Evolutionary conservation across 30 jellyfish, hydroid and myxozoan species (phyloP).

Genomic region (Hydractinia echinata): DNA sequence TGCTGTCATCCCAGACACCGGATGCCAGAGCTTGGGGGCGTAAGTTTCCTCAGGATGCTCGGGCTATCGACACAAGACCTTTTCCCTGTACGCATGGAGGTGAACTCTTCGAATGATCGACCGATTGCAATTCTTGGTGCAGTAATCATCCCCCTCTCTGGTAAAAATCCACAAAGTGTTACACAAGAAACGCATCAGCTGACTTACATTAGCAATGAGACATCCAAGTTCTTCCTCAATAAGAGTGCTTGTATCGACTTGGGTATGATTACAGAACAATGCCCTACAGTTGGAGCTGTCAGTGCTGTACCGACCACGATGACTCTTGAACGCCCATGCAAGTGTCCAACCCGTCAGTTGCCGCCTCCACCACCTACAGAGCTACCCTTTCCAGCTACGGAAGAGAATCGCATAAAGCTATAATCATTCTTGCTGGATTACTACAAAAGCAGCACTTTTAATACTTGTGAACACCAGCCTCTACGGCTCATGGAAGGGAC

Average conservation of each 20-base stretch:
- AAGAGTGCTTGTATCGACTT: background rate
- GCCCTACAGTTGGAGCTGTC: background rate
- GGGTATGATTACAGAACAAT: background rate
- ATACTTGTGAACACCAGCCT: constrained; percentile 32
- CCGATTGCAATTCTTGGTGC: background rate
- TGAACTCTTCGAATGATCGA: background rate
- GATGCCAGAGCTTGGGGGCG: constrained; percentile 22
- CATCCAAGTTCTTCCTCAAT: background rate
- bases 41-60: background rate
- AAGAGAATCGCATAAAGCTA: constrained; percentile 25
- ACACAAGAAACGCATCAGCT: background rate
- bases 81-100: constrained; percentile 14
- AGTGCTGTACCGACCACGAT: background rate
- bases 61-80: constrained; percentile 37
- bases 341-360: constrained; percentile 5
- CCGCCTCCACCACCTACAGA: constrained; percentile 14
- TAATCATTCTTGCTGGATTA: constrained; percentile 14
- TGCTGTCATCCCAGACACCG: constrained; percentile 28
- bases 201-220: background rate
- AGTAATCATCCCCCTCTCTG: background rate
- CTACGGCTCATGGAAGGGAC: constrained; percentile 28
- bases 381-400: constrained; percentile 17
- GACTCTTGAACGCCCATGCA: background rate
- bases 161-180: background rate
- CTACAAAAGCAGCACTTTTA: constrained; percentile 18